Evolutionary conservation across 2,888 invertebrate genomes (phyloP).

Genomic region (Nebria brevicollis): DNA sequence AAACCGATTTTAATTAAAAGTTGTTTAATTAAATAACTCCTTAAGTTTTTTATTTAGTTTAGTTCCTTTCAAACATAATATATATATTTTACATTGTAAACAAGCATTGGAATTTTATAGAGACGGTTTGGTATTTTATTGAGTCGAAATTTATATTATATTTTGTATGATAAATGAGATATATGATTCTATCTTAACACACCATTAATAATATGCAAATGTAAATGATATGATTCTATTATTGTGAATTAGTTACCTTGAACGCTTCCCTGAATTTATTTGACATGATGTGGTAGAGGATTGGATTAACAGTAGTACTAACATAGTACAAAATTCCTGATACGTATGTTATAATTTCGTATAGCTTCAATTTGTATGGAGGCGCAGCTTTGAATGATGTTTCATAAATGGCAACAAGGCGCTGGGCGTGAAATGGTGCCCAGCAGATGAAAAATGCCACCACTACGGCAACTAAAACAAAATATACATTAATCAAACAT

Average conservation of each 20-base stretch:
- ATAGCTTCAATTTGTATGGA: conserved; percentile 67
- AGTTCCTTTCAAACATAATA: no score
- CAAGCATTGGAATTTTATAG: no score
- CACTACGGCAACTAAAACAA: conserved; percentile 82
- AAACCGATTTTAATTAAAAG: no score
- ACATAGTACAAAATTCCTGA: conserved; percentile 92
- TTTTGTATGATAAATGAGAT: no score
- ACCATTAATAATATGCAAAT: not conserved
- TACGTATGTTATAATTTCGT: conserved; percentile 77
- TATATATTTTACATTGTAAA: no score
- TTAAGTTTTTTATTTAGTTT: no score
- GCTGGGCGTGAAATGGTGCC: conserved; percentile 93
- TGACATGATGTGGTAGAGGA: conserved; percentile 94
- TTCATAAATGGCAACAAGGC: conserved; percentile 82
- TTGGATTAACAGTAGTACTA: conserved; percentile 91
- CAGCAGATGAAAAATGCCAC: conserved; percentile 89
- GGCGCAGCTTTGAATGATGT: conserved; percentile 57
- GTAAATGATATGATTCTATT: not conserved
- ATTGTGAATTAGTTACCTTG: conserved; percentile 68
- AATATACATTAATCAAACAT: conserved; percentile 29
- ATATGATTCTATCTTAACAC: no score
- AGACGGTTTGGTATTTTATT: no score
- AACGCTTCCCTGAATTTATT: conserved; percentile 92
- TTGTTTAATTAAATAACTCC: no score
- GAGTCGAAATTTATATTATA: no score